Base-by-base conservation (phyloP, 1,140 invertebrate species). In the Coboldia fuscipes region DNA sequence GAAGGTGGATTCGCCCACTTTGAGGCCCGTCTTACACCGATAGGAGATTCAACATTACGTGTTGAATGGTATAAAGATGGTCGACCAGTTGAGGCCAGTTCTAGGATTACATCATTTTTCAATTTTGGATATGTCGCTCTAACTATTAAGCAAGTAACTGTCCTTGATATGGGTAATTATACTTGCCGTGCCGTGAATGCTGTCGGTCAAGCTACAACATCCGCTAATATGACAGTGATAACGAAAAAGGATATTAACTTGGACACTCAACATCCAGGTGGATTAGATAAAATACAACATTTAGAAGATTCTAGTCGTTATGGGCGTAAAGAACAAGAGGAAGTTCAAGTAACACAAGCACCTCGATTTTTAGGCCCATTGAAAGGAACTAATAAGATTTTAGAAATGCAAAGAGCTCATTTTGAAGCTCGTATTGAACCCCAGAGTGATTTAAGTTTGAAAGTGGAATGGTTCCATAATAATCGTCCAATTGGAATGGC, bases 61-160 rank as follows among this genome's bases (percentile, higher is more conserved):
- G 84, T 97, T 8, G 88, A 94, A 61, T 97, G 92, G 92, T 70
- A 88, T 29, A 93, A 93, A 50, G 84, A 97, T 60, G 88, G 84
- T 36, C 71, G 71, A 42, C 74, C 79, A 18, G 70, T 92, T 37
- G 81, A 89, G 69, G 84, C 84, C 22, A 89, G 83, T 61, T 89
- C 84, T 22, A 70, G 89, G 53, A 92, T 86, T 33, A 92, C 86
- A 37, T 82, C 79, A 21, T 92, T 92, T 64, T 90, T 89, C 53
- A 93, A 94, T 50, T 94, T 94, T 54, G 90, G 90, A 30, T 93
- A 93, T 48, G 86, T 96, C 38, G 92, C 92, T 1, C 55, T 99
- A 30, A 94, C 90, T 12, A 88, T 98, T 37, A 90, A 94, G 50
- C 81, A 84, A 40, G 77, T 94, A 8, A 82, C 81, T 10, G 65